Conservation (phyloP, 1,140 invertebrate species). For the Proctacanthus coquilletti region DNA sequence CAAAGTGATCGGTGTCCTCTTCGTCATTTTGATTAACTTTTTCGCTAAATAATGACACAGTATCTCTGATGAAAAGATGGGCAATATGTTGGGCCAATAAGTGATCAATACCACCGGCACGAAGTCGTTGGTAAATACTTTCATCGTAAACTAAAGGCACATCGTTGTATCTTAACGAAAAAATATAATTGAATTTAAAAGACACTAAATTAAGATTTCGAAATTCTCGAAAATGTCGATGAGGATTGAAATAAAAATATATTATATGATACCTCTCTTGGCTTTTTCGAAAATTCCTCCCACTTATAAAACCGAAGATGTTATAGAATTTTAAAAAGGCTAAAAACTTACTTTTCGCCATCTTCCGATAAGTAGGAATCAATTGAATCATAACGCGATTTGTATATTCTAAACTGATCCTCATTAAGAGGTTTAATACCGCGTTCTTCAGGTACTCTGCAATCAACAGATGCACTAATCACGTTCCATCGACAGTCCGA, state of each 20-base stretch:
- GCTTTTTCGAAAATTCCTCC: too few relatives aligned
- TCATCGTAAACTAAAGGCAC: slow-evolving; percentile 67
- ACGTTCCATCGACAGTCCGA: slow-evolving; percentile 96
- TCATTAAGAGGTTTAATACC: slow-evolving; percentile 61
- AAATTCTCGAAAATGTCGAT: too few relatives aligned
- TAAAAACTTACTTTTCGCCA: slow-evolving; percentile 48
- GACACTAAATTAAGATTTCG: too few relatives aligned
- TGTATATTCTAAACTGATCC: slow-evolving; percentile 76
- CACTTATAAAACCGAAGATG: too few relatives aligned
- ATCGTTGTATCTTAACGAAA: slow-evolving; percentile 19
- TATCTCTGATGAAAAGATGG: slow-evolving; percentile 96
- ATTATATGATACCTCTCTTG: too few relatives aligned
- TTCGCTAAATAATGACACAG: slow-evolving; percentile 90
- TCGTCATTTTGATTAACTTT: slow-evolving; percentile 89
- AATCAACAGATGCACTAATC: slow-evolving; percentile 89
- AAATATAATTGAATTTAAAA: neutral
- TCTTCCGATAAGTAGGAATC: slow-evolving; percentile 88
- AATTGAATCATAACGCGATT: slow-evolving; percentile 96
- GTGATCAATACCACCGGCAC: slow-evolving; percentile 78
- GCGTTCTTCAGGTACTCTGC: slow-evolving; percentile 85
- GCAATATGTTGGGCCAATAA: slow-evolving; percentile 87
- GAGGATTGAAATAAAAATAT: too few relatives aligned
- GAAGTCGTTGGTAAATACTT: slow-evolving; percentile 58
- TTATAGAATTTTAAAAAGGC: neutral
- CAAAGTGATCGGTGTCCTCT: slow-evolving; percentile 96